Base-by-base conservation (phyloP, 2,888 invertebrate species). In the Acleris holmiana region DNA sequence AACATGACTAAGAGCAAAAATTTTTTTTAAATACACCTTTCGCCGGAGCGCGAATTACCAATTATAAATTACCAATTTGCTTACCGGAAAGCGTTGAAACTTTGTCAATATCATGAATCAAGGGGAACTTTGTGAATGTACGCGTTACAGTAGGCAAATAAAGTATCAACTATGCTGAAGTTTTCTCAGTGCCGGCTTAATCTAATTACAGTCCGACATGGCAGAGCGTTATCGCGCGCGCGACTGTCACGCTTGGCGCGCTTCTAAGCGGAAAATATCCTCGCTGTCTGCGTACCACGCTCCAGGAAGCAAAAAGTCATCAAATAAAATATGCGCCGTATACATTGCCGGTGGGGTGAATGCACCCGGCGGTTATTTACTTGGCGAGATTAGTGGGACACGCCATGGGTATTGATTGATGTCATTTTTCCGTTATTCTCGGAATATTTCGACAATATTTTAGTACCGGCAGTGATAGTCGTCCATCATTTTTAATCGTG, bases 321-420 rank as follows among this genome's bases (percentile, higher is more conserved):
- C 76, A 79, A 81, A 75, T 78, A 77, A 80, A 81, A 77, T 68
- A 67, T 74, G 62, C 66, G 71, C 73, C 76, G 76, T 74, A 75
- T 76, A 49, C 46, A 8, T 18, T 29, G n/a, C n/a, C 51, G 54
- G 57, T 58, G 65, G 76, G 78, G 78, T 80, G 77, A 83, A 81
- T 80, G 83, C 78, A 78, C 81, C 63, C 50, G 44, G 59, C 23
- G 56, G 46, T 76, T 80, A 68, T 74, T 70, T 69, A 64, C 61
- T 75, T 66, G 67, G 53, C 69, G 67, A 71, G 72, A 83, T 80
- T 80, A 80, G 74, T 76, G 76, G 79, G 76, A 68, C 78, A 78
- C 74, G 78, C 73, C 76, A 78, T 78, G 70, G 68, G 73, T 76
- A 86, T 87, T 85, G 87, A 89, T 88, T 86, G 80, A 79, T 85